These are phyloP conservation scores for Electrophaes corylata DNA, from an alignment of 2,888 invertebrate species.

Conservation along the genomic window DNA sequence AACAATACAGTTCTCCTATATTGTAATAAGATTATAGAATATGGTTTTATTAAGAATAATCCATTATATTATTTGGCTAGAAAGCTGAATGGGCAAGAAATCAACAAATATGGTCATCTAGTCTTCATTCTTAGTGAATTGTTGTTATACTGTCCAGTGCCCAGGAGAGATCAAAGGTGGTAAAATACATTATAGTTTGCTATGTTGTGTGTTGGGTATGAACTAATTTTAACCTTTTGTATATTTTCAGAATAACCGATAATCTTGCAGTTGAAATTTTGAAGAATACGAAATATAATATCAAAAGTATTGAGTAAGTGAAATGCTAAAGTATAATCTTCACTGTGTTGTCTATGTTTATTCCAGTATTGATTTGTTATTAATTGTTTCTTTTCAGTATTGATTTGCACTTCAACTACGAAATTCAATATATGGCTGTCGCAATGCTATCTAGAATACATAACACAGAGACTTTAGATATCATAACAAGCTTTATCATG, in stretches of 20 bases:
- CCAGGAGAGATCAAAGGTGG: constrained; percentile 83
- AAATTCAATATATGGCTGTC: constrained; percentile 61
- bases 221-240: neutral
- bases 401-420: constrained; percentile 58
- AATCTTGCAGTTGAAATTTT: constrained; percentile 59
- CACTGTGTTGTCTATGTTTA: neutral
- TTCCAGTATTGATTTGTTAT: neutral
- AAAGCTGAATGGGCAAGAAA: constrained; percentile 32
- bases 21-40: constrained; percentile 67
- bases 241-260: constrained; percentile 64
- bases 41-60: constrained; percentile 61
- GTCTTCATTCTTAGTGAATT: constrained; percentile 72
- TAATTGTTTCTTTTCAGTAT: constrained; percentile 53
- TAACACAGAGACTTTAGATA: constrained; percentile 49
- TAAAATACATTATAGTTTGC: neutral
- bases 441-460: constrained; percentile 55
- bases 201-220: neutral
- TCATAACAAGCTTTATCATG: constrained; percentile 55
- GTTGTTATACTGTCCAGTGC: constrained; percentile 75
- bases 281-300: constrained; percentile 49
- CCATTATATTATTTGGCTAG: constrained; percentile 62
- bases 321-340: neutral
- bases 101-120: constrained; percentile 55
- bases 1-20: constrained; percentile 63
- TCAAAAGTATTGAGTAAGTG: constrained; percentile 51